Base-by-base conservation (phyloP, 1,140 invertebrate genomes). In the Zaprionus lachaisei region DNA sequence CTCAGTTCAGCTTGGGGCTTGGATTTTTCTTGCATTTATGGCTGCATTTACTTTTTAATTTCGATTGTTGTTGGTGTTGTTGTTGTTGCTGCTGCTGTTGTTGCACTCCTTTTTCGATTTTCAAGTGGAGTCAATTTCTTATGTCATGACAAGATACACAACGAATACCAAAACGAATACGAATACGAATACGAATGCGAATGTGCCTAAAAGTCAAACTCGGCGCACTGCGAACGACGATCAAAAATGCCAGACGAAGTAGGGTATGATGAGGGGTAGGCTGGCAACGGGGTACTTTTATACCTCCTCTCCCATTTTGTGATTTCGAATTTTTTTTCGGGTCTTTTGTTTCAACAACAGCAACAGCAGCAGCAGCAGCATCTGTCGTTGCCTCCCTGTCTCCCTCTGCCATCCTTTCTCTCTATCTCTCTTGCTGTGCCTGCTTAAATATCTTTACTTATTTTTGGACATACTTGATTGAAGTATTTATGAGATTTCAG, bases 91-190 rank as follows among this genome's bases (percentile, higher is more conserved):
- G 85, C 78, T 66, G 77, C 34, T 81, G 68, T 37, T 73, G 79
- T 37, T 89, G 85, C 81, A 81, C 84, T 85, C 85, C 85, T 90
- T 89, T 90, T 89, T 85, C 79, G 84, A 89, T 80, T 72, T 90
- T 89, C 85, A 89, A 89, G 85, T 89, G 85, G 85, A 89, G 85
- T 89, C 85, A 90, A 89, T 89, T 89, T 89, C 85, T 90, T 89
- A 91, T 89, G 85, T 89, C 85, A 89, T 87, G 83, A 87, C 84
- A 87, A 86, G 72, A 82, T 68, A 82, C 76, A 72, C 68, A 72
- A 76, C 67, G 73, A 71, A 66, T 71, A 64, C 68, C 60, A 37
- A 68, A 68, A 41, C 57, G 44, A 74, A 68, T 58, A 58, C 63
- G 47, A 74, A 68, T 58, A 58, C 63, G 47, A 60, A 73, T 72